Percentiles rank a stretch among this genome's conserved stretches.
Evolutionary conservation across 1,140 invertebrate species (phyloP).

Genomic region (Antheraea pernyi): DNA sequence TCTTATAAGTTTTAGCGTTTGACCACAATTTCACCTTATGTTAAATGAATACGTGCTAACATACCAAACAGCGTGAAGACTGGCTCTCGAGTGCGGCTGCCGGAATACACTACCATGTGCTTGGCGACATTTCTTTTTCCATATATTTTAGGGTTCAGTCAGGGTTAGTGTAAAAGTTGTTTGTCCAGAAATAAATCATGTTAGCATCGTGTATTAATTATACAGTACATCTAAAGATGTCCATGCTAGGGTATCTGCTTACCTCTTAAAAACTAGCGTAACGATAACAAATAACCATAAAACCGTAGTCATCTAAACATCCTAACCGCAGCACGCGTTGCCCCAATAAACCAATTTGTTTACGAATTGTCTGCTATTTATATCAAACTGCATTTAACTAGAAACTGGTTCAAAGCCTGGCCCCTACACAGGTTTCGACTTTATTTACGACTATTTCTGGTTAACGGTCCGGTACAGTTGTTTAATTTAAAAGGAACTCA

Average conservation of each 20-base stretch:
- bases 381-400: slow-evolving; percentile 21
- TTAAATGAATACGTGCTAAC: no score
- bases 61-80: no score
- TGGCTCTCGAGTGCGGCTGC: no score
- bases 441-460: not conserved
- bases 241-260: not conserved
- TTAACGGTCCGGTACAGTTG: not conserved
- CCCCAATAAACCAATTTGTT: slow-evolving; percentile 37
- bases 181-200: no score
- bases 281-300: not conserved
- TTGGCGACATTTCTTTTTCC: no score
- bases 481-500: not conserved
- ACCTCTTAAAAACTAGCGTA: not conserved
- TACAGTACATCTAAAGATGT: not conserved
- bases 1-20: no score
- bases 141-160: no score
- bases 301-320: slow-evolving; percentile 2
- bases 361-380: slow-evolving; percentile 39
- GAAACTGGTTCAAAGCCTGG: slow-evolving; percentile 14
- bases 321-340: slow-evolving; percentile 15
- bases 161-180: no score
- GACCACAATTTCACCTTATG: no score
- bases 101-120: no score
- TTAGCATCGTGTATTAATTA: not conserved
- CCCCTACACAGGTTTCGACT: not conserved